These are phyloP conservation scores for Drosophila basisetae DNA, from an alignment of 2,888 invertebrate genomes.

Conservation along the genomic window DNA sequence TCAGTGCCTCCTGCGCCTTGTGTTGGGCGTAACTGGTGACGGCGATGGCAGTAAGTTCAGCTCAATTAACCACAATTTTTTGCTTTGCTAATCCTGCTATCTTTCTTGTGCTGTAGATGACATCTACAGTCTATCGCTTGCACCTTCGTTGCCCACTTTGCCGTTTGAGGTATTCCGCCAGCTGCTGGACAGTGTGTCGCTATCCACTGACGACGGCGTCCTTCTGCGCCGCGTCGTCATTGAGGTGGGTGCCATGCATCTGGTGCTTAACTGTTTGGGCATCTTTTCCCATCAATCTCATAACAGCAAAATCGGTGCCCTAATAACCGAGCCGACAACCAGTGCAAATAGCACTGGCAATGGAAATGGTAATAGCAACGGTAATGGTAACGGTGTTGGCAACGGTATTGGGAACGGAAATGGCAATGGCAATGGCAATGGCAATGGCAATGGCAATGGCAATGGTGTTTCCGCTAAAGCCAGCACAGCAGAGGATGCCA, in stretches of 20 bases:
- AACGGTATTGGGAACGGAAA: conserved; percentile 1
- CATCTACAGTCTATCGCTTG: conserved; percentile 90
- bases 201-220: conserved; percentile 91
- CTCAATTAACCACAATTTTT: neutral
- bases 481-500: conserved; percentile 70
- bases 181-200: conserved; percentile 91
- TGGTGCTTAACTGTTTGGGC: conserved; percentile 94
- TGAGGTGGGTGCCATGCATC: conserved; percentile 93
- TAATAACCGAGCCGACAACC: conserved; percentile 44
- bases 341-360: conserved; percentile 27
- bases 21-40: conserved; percentile 95
- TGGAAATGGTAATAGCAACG: conserved; percentile 22
- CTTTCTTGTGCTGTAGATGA: conserved; percentile 86
- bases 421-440: conserved; percentile 23
- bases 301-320: conserved; percentile 85
- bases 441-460: conserved; percentile 18
- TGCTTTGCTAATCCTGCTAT: neutral
- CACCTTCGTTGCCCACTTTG: conserved; percentile 88
- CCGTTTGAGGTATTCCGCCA: conserved; percentile 87
- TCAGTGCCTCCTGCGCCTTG: conserved; percentile 93
- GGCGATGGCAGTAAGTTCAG: conserved; percentile 92
- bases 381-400: conserved; percentile 19
- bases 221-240: conserved; percentile 91
- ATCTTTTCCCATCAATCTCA: conserved; percentile 94
- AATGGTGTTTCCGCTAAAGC: conserved; percentile 38